A percentile compares a stretch with the other conserved stretches of the same genome.
phyloP scores from a whole-genome alignment of 2,797 vertebrate genomes.

The Rhadinocentrus ornatus region DNA sequence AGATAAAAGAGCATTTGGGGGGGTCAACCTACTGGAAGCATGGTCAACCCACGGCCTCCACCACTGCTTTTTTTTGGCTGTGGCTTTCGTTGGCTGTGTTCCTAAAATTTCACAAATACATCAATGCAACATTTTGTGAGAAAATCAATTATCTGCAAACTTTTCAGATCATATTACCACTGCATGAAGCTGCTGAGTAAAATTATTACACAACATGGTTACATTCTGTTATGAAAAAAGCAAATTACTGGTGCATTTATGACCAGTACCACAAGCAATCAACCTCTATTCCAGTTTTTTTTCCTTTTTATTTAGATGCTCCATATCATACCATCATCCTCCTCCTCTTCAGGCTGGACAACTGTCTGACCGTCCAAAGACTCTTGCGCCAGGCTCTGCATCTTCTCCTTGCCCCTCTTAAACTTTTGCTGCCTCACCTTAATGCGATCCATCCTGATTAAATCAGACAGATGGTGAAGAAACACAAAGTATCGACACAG shows the following conservation, averaged over 20 bases:
- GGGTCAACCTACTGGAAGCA: constrained; percentile 99
- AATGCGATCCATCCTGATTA: constrained; percentile 97
- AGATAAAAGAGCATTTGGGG: constrained; percentile 76
- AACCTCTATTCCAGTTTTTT: neutral
- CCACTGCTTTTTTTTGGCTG: constrained; percentile 99
- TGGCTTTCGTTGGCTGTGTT: constrained; percentile 99
- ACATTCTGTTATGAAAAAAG: neutral
- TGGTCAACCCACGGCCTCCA: constrained; percentile 99
- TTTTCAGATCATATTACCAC: constrained; percentile 35
- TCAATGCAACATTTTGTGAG: constrained; percentile 86
- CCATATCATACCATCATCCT: constrained; percentile 84
- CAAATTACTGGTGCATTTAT: neutral
- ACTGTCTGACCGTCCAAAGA: constrained; percentile 86
- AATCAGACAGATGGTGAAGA: constrained; percentile 73
- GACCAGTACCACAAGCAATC: constrained; percentile 6
- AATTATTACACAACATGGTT: constrained; percentile 9
- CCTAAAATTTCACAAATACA: constrained; percentile 98
- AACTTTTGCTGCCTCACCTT: constrained; percentile 98
- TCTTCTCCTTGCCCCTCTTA: constrained; percentile 98
- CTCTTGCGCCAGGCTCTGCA: constrained; percentile 92
- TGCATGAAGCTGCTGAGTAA: constrained; percentile 27
- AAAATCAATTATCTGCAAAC: constrained; percentile 43
- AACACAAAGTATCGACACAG: constrained; percentile 51
- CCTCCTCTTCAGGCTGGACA: constrained; percentile 86
- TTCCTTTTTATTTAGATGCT: constrained; percentile 1